phyloP scores from a whole-genome alignment of 2,888 invertebrate species.

The Phlogophora meticulosa region DNA sequence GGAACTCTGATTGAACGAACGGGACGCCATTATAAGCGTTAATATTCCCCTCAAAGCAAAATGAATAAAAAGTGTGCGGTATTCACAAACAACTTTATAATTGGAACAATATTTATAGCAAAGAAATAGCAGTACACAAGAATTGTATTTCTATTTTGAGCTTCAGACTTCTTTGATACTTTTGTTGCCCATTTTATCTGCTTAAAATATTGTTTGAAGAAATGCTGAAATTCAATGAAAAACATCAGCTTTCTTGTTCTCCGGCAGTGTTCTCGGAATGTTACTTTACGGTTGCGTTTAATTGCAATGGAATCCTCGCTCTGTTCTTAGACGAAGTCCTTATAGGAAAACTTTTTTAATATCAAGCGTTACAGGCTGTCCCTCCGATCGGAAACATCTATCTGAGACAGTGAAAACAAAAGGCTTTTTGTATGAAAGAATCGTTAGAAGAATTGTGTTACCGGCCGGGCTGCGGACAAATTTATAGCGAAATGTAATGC shows the following conservation, averaged over 20 bases:
- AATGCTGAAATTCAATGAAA: conserved; percentile 53
- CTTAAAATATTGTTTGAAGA: conserved; percentile 39
- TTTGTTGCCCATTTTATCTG: conserved; percentile 21
- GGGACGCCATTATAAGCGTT: not conserved
- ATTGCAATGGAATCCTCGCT: conserved; percentile 79
- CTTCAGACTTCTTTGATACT: conserved; percentile 23
- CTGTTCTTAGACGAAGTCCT: conserved; percentile 74
- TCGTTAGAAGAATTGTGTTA: conserved; percentile 79
- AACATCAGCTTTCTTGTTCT: conserved; percentile 50
- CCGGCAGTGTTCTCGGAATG: conserved; percentile 38
- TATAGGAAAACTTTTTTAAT: conserved; percentile 89
- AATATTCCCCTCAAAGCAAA: conserved; percentile 14
- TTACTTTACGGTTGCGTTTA: conserved; percentile 74
- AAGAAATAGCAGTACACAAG: conserved; percentile 14
- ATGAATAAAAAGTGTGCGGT: conserved; percentile 1
- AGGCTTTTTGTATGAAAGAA: conserved; percentile 83
- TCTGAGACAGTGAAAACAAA: conserved; percentile 82
- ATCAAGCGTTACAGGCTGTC: conserved; percentile 84
- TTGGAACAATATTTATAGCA: conserved; percentile 32
- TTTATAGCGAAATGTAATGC: conserved; percentile 83
- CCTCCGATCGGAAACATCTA: conserved; percentile 85
- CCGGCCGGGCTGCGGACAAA: conserved; percentile 77
- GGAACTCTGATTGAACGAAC: not conserved
- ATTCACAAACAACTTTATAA: conserved; percentile 36
- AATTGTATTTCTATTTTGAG: conserved; percentile 23